These are phyloP conservation scores for Ommatoiulus sabulosus DNA, from an alignment of 2,888 invertebrate genomes.

Conservation along the genomic window DNA sequence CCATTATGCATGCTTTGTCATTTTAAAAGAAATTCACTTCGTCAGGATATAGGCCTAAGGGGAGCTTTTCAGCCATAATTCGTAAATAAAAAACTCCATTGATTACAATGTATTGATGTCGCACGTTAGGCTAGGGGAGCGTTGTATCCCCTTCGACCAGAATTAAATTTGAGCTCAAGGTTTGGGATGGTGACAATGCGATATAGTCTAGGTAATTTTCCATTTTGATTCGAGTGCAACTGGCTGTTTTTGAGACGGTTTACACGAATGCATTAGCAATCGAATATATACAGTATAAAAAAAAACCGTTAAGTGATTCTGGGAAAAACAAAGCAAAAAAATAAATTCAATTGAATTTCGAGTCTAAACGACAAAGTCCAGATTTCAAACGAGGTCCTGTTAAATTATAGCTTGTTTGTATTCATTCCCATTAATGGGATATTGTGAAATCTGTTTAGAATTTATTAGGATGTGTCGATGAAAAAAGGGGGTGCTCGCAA, in stretches of 20 bases:
- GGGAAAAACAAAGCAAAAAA: neutral
- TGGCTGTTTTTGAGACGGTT: neutral
- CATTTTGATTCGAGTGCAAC: neutral
- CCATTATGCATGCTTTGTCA: slow-evolving; percentile 21
- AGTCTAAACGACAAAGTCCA: neutral
- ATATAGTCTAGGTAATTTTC: neutral
- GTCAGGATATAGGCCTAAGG: neutral
- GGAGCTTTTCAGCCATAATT: neutral
- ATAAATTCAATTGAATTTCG: neutral
- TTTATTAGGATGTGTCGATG: slow-evolving; percentile 21
- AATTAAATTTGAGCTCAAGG: slow-evolving; percentile 39
- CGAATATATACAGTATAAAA: neutral
- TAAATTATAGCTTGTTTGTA: neutral
- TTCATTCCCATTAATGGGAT: neutral
- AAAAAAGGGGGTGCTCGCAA: neutral
- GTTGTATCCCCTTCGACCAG: neutral
- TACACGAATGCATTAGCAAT: neutral
- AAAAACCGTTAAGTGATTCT: neutral
- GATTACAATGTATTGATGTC: slow-evolving; percentile 42
- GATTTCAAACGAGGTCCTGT: neutral
- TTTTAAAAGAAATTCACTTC: neutral
- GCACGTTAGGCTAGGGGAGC: neutral
- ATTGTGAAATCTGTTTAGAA: slow-evolving; percentile 9
- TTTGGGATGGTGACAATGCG: neutral
- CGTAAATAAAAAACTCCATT: neutral